These are phyloP conservation scores for Belgica antarctica DNA, from an alignment of 2,888 invertebrate genomes.

Conservation along the genomic window DNA sequence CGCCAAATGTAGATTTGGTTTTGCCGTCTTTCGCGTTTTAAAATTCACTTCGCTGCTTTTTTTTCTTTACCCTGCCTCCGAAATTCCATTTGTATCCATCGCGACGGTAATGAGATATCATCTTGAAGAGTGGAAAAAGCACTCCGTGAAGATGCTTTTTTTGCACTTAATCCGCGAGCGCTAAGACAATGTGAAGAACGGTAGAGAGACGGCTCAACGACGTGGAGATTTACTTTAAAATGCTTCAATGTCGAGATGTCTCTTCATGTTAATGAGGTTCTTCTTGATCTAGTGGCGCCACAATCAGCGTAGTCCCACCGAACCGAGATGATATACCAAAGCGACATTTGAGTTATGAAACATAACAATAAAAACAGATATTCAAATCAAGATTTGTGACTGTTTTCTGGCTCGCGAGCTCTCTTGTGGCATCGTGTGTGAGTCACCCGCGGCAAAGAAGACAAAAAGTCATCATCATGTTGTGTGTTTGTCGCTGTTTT, in stretches of 20 bases:
- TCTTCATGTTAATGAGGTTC: conserved; percentile 38
- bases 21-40: background rate
- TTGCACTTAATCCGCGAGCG: conserved; percentile 34
- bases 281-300: conserved; percentile 23
- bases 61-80: no score
- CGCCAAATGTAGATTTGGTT: conserved; percentile 37
- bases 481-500: background rate
- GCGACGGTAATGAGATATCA: conserved; percentile 27
- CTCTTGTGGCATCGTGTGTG: no score
- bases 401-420: conserved; percentile 14
- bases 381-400: conserved; percentile 24
- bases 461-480: conserved; percentile 4
- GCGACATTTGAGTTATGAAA: background rate
- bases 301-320: conserved; percentile 22
- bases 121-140: conserved; percentile 25
- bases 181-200: background rate
- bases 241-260: background rate
- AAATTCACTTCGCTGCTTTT: background rate
- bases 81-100: conserved; percentile 15
- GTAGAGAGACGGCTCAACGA: background rate
- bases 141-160: conserved; percentile 31
- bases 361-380: conserved; percentile 7
- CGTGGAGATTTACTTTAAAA: background rate
- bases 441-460: background rate
- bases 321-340: background rate